Evolutionary conservation across 2,888 invertebrate genomes (phyloP).

Genomic region (Lobophora halterata): DNA sequence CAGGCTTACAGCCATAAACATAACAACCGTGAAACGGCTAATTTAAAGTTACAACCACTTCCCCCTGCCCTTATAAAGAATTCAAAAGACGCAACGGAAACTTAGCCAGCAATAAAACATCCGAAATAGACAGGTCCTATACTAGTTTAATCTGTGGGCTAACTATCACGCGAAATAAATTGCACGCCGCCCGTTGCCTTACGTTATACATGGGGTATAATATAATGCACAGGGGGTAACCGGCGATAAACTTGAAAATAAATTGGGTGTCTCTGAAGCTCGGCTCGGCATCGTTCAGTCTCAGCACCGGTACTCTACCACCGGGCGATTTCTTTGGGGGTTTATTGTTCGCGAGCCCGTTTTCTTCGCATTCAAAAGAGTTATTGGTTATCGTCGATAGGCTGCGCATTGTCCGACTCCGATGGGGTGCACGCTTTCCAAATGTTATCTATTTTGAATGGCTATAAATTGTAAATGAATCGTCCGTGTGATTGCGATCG

Average conservation of each 20-base stretch:
- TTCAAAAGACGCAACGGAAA: conserved; percentile 37
- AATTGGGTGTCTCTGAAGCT: conserved; percentile 50
- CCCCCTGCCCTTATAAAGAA: conserved; percentile 26
- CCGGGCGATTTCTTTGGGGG: conserved; percentile 46
- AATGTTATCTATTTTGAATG: conserved; percentile 48
- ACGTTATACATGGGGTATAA: conserved; percentile 40
- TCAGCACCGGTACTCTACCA: too few relatives aligned
- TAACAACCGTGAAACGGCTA: conserved; percentile 32
- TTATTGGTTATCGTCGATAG: conserved; percentile 54
- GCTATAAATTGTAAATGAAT: conserved; percentile 60
- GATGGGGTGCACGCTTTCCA: conserved; percentile 39
- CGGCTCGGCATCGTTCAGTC: too few relatives aligned
- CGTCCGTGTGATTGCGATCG: conserved; percentile 52
- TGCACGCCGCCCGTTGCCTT: conserved; percentile 41
- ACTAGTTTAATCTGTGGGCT: conserved; percentile 16
- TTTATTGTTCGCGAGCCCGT: conserved; percentile 52
- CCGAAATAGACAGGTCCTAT: conserved; percentile 23
- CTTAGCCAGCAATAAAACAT: conserved; percentile 36
- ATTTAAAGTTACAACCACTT: conserved; percentile 30
- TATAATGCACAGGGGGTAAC: conserved; percentile 51
- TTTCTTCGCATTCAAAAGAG: conserved; percentile 48
- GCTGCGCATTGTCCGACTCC: conserved; percentile 46
- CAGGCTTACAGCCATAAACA: conserved; percentile 24
- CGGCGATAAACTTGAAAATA: conserved; percentile 55
- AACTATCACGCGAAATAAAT: conserved; percentile 45